These are phyloP conservation scores for Dusona sp. DNA, from an alignment of 2,888 invertebrate species.

Conservation along the genomic window DNA sequence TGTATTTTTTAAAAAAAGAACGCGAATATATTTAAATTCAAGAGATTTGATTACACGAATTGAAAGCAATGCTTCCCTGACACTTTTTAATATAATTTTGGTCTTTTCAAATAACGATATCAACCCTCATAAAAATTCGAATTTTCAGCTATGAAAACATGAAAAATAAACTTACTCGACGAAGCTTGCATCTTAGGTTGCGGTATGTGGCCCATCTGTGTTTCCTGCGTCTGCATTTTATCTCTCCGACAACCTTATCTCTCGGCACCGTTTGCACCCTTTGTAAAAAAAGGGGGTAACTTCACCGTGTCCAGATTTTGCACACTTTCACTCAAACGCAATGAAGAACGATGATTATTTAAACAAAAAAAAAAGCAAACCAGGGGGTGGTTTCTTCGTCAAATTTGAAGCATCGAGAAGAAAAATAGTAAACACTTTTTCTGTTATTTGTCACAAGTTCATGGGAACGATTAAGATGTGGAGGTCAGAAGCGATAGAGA, in stretches of 20 bases:
- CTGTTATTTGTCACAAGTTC: background rate
- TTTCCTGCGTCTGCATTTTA: slow-evolving; percentile 76
- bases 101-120: background rate
- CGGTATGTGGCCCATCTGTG: slow-evolving; percentile 77
- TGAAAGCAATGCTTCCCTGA: background rate
- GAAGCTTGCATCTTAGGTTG: slow-evolving; percentile 80
- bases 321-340: slow-evolving; percentile 44
- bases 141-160: slow-evolving; percentile 13
- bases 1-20: background rate
- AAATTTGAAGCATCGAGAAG: slow-evolving; percentile 29
- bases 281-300: slow-evolving; percentile 7
- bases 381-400: background rate
- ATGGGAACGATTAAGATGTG: background rate
- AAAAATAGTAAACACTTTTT: background rate
- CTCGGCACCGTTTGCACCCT: slow-evolving; percentile 15
- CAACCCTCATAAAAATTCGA: background rate
- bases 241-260: slow-evolving; percentile 54
- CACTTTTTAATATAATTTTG: background rate
- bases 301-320: slow-evolving; percentile 53
- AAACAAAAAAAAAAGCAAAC: background rate
- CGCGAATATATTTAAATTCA: background rate
- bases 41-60: background rate
- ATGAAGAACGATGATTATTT: background rate
- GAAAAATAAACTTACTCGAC: slow-evolving; percentile 79
- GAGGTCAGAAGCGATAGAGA: background rate